Base-by-base conservation (phyloP, 2,888 invertebrate species). In the Drosophila suboccidentalis region DNA sequence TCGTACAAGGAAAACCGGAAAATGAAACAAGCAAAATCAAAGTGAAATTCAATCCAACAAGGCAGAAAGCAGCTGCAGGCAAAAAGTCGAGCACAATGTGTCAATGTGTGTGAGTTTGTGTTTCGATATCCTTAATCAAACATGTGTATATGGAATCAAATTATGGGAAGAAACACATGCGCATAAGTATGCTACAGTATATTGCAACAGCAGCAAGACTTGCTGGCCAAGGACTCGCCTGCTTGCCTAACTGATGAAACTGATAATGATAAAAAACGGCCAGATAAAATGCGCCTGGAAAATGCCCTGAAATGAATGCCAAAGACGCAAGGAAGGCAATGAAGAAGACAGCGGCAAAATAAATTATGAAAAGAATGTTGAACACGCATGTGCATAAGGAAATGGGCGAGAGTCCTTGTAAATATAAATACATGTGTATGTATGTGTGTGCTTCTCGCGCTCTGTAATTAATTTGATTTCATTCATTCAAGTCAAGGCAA, bases 301-400 rank as follows among this genome's bases (percentile, higher is more conserved):
- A 71, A 67, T 78, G 75, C 58, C 75, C 65, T 62, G 39, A 64
- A 71, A 65, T 64, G 80, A 83, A 83, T 69, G 81, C 58, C 54
- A 62, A 59, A 59, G 62, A 46, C 50, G 69, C 55, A 71, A 46
- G 32, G 59, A 51, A 59, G 34, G 53, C 19, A 26, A 46, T n/a
- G 49, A 50, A 41, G 46, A 49, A 32, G 50, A 32, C 39, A 41
- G 66, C 50, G 64, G 80, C 60, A 62, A 73, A 68, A 86, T 82
- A 82, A 83, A 86, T 85, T 88, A 85, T 85, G 87, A 83, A 86
- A 83, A 81, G 87, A 83, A 88, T 87, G 71, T 83, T 72, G 36
- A 57, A 69, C 87, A 88, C 76, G 89, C 84, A 86, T 88, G 87
- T 78, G 87, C 73, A 85, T 73, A 67, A 87, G 71, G 51, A 71